Conservation (phyloP, 2,113 vertebrate species). For the Laterallus jamaicensis region DNA sequence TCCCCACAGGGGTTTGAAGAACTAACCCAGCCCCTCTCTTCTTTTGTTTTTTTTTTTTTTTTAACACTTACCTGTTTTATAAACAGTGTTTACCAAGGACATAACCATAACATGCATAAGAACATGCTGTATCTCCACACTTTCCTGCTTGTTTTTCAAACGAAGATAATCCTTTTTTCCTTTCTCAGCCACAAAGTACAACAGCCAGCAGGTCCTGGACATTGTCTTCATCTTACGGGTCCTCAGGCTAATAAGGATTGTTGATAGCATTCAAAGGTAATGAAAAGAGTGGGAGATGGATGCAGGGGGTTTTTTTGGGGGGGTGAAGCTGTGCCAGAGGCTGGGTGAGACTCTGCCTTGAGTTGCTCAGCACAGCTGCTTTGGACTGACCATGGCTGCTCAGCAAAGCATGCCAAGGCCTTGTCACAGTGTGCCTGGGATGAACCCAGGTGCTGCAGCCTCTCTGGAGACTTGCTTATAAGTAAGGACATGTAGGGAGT, state of each 20-base stretch:
- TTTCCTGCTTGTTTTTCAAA: neutral
- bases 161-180: neutral
- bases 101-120: neutral
- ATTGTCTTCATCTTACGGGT: constrained; percentile 91
- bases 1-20: neutral
- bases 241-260: constrained; percentile 85
- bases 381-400: neutral
- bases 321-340: neutral
- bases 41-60: neutral
- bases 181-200: constrained; percentile 78
- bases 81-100: neutral
- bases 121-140: neutral
- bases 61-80: neutral
- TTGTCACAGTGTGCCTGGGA: neutral
- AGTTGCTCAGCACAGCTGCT: neutral
- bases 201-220: constrained; percentile 89
- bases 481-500: neutral
- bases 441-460: neutral
- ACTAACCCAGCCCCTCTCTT: neutral
- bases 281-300: neutral
- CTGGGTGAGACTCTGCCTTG: neutral
- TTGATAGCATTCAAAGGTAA: constrained; percentile 89
- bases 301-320: neutral
- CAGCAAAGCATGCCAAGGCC: neutral
- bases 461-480: neutral